Conservation (phyloP, 2,113 vertebrate species). For the Neodon shergylaensis region DNA sequence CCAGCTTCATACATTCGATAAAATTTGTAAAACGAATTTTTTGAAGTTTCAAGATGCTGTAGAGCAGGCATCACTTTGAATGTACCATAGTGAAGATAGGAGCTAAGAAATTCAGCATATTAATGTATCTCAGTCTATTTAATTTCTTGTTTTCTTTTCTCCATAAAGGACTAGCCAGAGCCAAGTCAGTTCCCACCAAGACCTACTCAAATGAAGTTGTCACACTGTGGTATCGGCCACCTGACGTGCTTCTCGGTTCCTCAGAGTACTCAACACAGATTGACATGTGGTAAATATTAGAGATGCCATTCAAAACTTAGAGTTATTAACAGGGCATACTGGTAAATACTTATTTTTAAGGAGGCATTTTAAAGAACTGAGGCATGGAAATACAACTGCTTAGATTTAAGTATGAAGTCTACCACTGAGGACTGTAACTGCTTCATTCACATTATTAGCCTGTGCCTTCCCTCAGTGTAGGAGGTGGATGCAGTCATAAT, state of each 20-base stretch:
- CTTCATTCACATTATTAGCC: background rate
- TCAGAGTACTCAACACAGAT: constrained; percentile 98
- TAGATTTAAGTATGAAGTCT: constrained; percentile 21
- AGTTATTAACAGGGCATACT: background rate
- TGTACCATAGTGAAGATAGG: background rate
- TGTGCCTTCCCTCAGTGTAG: constrained; percentile 18
- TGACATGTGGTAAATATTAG: constrained; percentile 95
- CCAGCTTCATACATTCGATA: background rate
- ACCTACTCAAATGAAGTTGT: constrained; percentile 99
- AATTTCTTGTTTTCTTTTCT: constrained; percentile 66
- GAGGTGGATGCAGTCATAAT: background rate
- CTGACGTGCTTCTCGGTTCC: constrained; percentile 96
- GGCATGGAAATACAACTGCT: background rate
- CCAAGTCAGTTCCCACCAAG: constrained; percentile 97
- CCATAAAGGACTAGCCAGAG: constrained; percentile 93
- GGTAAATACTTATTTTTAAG: constrained; percentile 30
- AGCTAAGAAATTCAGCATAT: background rate
- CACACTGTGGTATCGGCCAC: constrained; percentile 97
- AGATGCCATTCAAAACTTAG: background rate
- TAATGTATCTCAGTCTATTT: background rate
- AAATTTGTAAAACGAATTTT: constrained; percentile 25
- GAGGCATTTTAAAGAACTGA: constrained; percentile 22
- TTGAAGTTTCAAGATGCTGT: background rate
- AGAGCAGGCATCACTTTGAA: background rate
- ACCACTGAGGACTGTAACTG: background rate